A percentile compares a stretch with the other conserved stretches of the same genome.
These are phyloP conservation scores for Tragelaphus strepsiceros DNA, from an alignment of 2,113 vertebrate genomes.

Conservation along the genomic window DNA sequence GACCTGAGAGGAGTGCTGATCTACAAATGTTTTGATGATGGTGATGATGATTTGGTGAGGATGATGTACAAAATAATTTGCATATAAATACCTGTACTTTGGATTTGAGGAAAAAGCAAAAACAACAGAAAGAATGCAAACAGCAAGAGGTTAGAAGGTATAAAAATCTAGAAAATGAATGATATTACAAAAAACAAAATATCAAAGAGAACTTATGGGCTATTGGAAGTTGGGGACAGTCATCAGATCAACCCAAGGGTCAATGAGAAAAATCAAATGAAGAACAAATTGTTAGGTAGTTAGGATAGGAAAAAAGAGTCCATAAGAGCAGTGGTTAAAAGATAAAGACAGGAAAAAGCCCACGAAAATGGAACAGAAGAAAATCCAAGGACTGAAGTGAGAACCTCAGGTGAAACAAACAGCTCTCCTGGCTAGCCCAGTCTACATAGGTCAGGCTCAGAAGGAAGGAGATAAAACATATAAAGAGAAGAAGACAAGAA, in stretches of 20 bases:
- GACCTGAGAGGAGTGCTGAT: background rate
- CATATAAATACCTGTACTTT: background rate
- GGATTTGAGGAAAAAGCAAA: background rate
- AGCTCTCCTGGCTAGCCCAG: background rate
- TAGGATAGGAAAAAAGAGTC: background rate
- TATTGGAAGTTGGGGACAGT: background rate
- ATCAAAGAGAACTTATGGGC: background rate
- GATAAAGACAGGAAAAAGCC: background rate
- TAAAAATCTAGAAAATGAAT: background rate
- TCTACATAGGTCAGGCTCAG: background rate
- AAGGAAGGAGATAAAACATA: background rate
- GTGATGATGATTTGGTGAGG: background rate
- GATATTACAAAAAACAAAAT: background rate
- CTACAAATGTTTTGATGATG: background rate
- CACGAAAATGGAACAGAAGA: background rate
- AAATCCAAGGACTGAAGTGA: background rate
- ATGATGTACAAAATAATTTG: background rate
- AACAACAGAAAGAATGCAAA: background rate
- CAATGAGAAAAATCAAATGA: background rate
- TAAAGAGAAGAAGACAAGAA: background rate
- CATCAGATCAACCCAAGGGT: background rate
- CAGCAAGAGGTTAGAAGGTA: background rate
- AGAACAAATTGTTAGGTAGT: background rate
- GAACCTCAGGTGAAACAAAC: background rate
- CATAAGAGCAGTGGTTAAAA: background rate